Conservation (phyloP, 1,140 invertebrate genomes). For the Macrobrachium rosenbergii region DNA sequence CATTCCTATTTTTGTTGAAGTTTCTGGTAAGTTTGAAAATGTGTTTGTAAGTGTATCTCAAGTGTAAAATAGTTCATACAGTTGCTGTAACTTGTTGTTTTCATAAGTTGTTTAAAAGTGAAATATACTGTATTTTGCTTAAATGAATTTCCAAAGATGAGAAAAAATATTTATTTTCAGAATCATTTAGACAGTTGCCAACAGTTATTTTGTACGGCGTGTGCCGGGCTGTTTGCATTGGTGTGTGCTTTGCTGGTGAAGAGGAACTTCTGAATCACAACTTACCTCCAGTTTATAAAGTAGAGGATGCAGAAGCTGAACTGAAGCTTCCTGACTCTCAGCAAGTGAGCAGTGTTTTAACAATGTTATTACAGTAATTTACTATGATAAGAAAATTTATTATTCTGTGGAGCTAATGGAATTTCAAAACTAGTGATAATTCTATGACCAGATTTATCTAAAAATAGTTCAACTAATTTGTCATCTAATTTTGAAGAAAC, state of each 20-base stretch:
- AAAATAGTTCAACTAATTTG: too few species aligned
- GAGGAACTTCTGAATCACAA: slow-evolving; percentile 66
- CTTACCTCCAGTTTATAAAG: slow-evolving; percentile 68
- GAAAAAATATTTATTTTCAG: slow-evolving; percentile 5
- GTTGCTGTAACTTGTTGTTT: too few species aligned
- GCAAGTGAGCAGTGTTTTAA: slow-evolving; percentile 21
- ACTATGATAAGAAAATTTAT: too few species aligned
- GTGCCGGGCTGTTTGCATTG: slow-evolving; percentile 26
- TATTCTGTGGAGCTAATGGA: too few species aligned
- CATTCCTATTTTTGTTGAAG: slow-evolving; percentile 68
- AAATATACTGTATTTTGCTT: too few species aligned
- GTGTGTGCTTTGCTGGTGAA: not conserved
- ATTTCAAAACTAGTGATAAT: too few species aligned
- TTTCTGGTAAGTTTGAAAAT: slow-evolving; percentile 63
- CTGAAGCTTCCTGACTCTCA: slow-evolving; percentile 68
- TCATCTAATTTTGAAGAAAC: too few species aligned
- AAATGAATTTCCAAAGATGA: too few species aligned
- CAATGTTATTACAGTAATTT: not conserved
- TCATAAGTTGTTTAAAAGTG: too few species aligned
- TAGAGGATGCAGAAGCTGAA: slow-evolving; percentile 67
- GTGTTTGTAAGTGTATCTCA: not conserved
- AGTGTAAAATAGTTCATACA: not conserved
- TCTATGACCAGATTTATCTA: too few species aligned
- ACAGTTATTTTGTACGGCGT: slow-evolving; percentile 40
- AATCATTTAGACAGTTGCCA: slow-evolving; percentile 15